Evolutionary conservation across 2,113 vertebrate genomes (phyloP), one percentile per base, ranked within the genome.

Genomic region (Notothenia rossii): DNA sequence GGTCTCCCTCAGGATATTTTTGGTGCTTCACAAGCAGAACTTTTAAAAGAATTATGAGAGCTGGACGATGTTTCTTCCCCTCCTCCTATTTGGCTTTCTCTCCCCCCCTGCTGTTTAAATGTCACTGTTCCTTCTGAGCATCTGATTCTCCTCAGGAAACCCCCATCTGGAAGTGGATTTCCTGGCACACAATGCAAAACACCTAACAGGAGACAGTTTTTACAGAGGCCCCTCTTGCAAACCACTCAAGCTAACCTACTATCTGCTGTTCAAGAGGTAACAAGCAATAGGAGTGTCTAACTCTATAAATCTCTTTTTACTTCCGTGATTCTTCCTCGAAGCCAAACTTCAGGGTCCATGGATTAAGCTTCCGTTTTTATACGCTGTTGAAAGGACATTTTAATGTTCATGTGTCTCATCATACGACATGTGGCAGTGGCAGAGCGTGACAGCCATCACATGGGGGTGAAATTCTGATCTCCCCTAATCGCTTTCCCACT

Each of bases 1-100:
- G 46, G 81, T 48, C 59, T 60, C 63, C 73, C 83, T 88, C 85
- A 85, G 89, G 87, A 89, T 40, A 40, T 78, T 85, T 79, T 75
- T 79, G 85, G 83, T 90, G 86, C 84, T 88, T 83, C 15, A 79
- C 18, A n/a, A 88, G 77, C 78, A 65, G 71, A 84, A 77, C 82
- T 82, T 79, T 74, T 9, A 64, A 66, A 77, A 73, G 62, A 82
- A 68, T 72, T 58, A 70, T 12, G 48, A 86, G 59, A 72, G 78
- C 75, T 54, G 73, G 74, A 59, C 71, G 56, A 62, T 58, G 36
- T 72, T 36, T 45, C 14, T 51, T 8, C 46, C 5, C 55, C 53
- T 13, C 55, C 6, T 64, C 14, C 25, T 33, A 1, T 36, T 73
- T 71, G 59, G 53, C 50, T 79, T 45, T 62, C n/a, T 58, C 60